phyloP scores from a whole-genome alignment of 1,140 invertebrate genomes.

The Ptiloglossa arizonensis region DNA sequence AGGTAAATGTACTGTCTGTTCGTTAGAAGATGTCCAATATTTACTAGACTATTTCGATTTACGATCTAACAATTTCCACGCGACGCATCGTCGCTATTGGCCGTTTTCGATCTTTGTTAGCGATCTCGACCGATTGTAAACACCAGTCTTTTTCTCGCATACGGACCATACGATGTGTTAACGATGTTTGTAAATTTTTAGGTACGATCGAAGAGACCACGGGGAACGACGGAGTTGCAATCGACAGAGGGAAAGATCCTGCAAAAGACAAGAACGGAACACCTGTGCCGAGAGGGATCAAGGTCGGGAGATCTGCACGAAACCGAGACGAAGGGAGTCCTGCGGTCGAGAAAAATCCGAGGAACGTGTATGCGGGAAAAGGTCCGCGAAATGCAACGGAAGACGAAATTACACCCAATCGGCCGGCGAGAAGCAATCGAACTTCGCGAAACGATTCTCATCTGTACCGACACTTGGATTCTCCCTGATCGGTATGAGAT shows the following conservation, averaged over 20 bases:
- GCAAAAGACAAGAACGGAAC: neutral
- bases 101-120: no score
- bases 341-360: neutral
- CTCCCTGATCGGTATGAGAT: neutral
- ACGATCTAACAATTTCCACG: no score
- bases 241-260: neutral
- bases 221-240: neutral
- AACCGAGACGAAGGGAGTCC: neutral
- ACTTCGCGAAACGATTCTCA: neutral
- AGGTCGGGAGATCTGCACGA: slow-evolving; percentile 4
- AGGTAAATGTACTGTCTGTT: no score
- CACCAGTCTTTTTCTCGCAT: no score
- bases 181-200: neutral
- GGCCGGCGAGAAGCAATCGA: neutral
- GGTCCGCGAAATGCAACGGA: slow-evolving; percentile 7
- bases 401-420: slow-evolving; percentile 20
- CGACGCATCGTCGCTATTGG: no score
- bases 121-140: no score
- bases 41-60: no score
- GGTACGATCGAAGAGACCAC: neutral
- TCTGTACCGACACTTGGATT: neutral
- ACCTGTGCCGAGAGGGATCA: neutral
- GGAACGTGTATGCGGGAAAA: neutral
- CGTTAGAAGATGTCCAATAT: no score
- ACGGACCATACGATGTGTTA: no score